Conservation (phyloP, 2,113 vertebrate species). For the Siniperca knerii region DNA sequence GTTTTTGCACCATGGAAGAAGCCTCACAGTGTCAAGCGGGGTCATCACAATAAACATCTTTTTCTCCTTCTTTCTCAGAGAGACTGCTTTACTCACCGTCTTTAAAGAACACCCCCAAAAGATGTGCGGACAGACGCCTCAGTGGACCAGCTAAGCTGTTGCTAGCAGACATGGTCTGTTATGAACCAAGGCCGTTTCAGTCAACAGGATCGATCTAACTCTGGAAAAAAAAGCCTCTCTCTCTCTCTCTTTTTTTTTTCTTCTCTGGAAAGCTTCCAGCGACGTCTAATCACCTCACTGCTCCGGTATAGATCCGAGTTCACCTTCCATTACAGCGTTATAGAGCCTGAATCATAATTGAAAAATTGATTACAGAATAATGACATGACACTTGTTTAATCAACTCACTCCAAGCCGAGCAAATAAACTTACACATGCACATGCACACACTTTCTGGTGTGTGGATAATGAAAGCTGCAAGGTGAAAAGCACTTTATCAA, state of each 20-base stretch:
- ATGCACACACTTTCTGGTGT: constrained; percentile 51
- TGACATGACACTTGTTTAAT: constrained; percentile 75
- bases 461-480: constrained; percentile 79
- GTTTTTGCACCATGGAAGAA: constrained; percentile 72
- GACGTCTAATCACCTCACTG: constrained; percentile 50
- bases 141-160: constrained; percentile 82
- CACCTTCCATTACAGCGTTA: constrained; percentile 59
- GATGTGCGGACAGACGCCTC: constrained; percentile 78
- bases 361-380: constrained; percentile 74
- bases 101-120: constrained; percentile 77
- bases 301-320: constrained; percentile 57
- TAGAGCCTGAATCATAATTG: constrained; percentile 59
- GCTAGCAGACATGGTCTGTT: constrained; percentile 79
- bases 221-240: constrained; percentile 43
- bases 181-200: constrained; percentile 79
- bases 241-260: constrained; percentile 25
- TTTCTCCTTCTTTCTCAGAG: constrained; percentile 67
- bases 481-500: constrained; percentile 82
- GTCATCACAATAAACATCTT: constrained; percentile 81
- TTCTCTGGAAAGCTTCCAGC: constrained; percentile 58
- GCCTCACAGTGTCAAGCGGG: constrained; percentile 72
- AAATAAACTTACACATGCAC: constrained; percentile 52
- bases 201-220: constrained; percentile 79
- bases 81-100: constrained; percentile 71
- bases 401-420: constrained; percentile 45